These are phyloP conservation scores for Tetramorium parvispinum DNA, from an alignment of 1,140 invertebrate species.

Conservation along the genomic window DNA sequence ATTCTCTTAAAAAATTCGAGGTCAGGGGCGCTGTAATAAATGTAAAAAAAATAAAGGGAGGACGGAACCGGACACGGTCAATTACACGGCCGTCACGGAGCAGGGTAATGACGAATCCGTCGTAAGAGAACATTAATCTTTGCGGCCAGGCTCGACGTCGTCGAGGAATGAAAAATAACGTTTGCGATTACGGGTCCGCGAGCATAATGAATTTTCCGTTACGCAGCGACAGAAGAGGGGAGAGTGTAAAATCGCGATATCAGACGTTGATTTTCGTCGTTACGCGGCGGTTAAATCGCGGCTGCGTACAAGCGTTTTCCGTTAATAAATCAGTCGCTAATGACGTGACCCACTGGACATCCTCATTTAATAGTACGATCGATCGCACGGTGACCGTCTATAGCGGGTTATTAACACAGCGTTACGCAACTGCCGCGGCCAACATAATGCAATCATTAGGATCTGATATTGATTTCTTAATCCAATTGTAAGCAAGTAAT, in stretches of 20 bases:
- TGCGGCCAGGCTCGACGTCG: background rate
- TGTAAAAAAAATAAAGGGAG: conserved; percentile 29
- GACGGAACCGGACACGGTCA: conserved; percentile 36
- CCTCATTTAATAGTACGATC: conserved; percentile 35
- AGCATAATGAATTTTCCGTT: conserved; percentile 40
- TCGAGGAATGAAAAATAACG: conserved; percentile 55
- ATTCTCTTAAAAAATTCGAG: conserved; percentile 1
- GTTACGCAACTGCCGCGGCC: background rate
- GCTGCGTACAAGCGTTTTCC: conserved; percentile 39
- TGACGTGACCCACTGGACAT: conserved; percentile 32
- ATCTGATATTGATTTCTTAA: background rate
- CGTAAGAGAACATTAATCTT: conserved; percentile 42
- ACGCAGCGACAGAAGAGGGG: background rate
- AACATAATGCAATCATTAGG: conserved; percentile 16
- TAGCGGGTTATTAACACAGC: conserved; percentile 13
- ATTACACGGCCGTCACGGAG: conserved; percentile 40
- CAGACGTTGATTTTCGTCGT: conserved; percentile 14
- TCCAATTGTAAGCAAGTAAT: background rate
- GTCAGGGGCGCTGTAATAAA: conserved; percentile 43
- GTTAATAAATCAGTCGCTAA: conserved; percentile 55
- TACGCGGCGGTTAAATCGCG: conserved; percentile 34
- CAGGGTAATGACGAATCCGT: conserved; percentile 50
- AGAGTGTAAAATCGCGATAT: conserved; percentile 35
- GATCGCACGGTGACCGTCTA: conserved; percentile 25
- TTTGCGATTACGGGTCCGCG: conserved; percentile 33